Percentiles rank a stretch among this genome's conserved stretches.
Evolutionary conservation across 53 echinoderm and acorn worm species (phyloP).

Genomic region (Astropecten irregularis): DNA sequence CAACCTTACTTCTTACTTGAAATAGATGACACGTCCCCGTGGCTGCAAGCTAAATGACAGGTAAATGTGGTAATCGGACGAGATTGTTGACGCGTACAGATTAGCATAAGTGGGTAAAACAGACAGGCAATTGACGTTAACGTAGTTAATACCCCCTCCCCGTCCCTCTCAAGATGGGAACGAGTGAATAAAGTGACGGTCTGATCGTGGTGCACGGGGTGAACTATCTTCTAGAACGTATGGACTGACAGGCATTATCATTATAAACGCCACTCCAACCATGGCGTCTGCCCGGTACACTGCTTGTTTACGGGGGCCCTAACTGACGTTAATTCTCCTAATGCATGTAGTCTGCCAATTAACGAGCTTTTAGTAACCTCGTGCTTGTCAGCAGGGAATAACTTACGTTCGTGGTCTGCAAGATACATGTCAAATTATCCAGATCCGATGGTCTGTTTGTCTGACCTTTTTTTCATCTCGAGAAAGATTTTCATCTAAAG

Average conservation of each 20-base stretch:
- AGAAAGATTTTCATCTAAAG: too few species aligned
- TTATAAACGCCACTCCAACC: slow-evolving; percentile 49
- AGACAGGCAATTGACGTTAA: slow-evolving; percentile 46
- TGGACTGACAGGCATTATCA: slow-evolving; percentile 50
- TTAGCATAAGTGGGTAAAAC: slow-evolving; percentile 48
- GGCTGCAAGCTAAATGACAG: slow-evolving; percentile 57
- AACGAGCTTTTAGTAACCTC: slow-evolving; percentile 44
- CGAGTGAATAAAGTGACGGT: slow-evolving; percentile 14
- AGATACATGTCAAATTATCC: neutral
- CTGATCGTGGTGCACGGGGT: neutral
- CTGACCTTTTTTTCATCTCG: too few species aligned
- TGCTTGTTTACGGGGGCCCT: slow-evolving; percentile 39
- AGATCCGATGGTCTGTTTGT: neutral
- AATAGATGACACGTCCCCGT: too few species aligned
- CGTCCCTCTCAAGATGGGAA: slow-evolving; percentile 28
- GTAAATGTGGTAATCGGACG: slow-evolving; percentile 39
- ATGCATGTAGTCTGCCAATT: slow-evolving; percentile 60
- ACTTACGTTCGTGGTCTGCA: neutral
- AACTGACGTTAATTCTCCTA: slow-evolving; percentile 53
- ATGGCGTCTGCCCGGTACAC: slow-evolving; percentile 26
- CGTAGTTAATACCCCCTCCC: too few species aligned
- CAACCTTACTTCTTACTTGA: too few species aligned
- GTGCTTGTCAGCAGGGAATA: slow-evolving; percentile 24
- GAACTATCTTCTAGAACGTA: slow-evolving; percentile 29
- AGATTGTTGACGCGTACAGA: slow-evolving; percentile 30